Evolutionary conservation across 2,113 vertebrate species (phyloP).

Genomic region (Ariopsis seemanni): DNA sequence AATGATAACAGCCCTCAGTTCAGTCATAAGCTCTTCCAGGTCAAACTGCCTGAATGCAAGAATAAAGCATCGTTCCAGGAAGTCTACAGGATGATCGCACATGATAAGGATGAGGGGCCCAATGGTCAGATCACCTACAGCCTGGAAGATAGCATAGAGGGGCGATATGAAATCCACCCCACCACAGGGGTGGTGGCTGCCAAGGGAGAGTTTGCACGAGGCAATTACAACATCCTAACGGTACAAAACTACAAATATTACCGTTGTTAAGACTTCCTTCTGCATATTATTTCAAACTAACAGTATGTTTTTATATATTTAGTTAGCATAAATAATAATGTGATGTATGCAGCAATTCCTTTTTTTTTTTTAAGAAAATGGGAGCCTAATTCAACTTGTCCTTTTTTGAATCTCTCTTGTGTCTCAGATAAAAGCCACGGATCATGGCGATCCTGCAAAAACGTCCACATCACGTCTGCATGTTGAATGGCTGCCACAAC

Average conservation of each 20-base stretch:
- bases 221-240: conserved; percentile 90
- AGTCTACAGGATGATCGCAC: conserved; percentile 84
- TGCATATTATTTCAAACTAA: not conserved
- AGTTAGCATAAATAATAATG: not conserved
- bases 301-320: not conserved
- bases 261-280: not conserved
- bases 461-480: conserved; percentile 84
- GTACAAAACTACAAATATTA: conserved; percentile 62
- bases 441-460: conserved; percentile 77
- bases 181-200: conserved; percentile 79
- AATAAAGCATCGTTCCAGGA: conserved; percentile 52
- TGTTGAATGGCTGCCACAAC: conserved; percentile 84
- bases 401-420: not conserved
- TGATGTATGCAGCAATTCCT: not conserved
- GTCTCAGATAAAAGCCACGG: conserved; percentile 84
- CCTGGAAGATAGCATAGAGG: conserved; percentile 75
- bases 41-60: conserved; percentile 77
- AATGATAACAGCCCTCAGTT: conserved; percentile 89
- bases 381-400: not conserved
- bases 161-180: conserved; percentile 78
- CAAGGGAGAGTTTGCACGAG: conserved; percentile 76
- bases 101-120: conserved; percentile 81
- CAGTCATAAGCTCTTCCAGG: conserved; percentile 87
- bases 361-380: not conserved
- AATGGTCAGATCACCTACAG: conserved; percentile 85